phyloP scores from a whole-genome alignment of 1,140 invertebrate genomes.

The Ips nitidus region DNA sequence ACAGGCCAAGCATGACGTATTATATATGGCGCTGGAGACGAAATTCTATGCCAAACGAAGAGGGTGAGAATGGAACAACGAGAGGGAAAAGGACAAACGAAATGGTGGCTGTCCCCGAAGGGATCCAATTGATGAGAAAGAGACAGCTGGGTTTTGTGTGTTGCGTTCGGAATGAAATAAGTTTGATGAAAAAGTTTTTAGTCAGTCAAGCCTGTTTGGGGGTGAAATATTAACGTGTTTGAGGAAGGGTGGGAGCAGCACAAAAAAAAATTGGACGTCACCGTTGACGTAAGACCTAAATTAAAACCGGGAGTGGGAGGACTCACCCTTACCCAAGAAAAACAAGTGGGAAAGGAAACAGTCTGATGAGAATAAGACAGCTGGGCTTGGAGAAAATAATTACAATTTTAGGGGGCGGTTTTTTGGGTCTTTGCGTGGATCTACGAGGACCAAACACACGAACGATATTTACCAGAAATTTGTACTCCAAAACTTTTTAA shows the following conservation, averaged over 20 bases:
- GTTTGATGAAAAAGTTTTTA: constrained; percentile 25
- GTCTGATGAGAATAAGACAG: constrained; percentile 41
- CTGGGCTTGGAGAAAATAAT: constrained; percentile 33
- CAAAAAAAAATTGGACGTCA: too few relatives aligned
- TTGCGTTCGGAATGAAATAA: constrained; percentile 20
- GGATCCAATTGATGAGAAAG: constrained; percentile 26
- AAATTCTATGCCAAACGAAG: constrained; percentile 43
- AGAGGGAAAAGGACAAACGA: constrained; percentile 14
- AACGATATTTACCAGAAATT: too few relatives aligned
- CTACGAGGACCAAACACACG: too few relatives aligned
- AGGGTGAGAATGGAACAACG: background rate
- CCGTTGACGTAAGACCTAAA: too few relatives aligned
- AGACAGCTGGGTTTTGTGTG: constrained; percentile 30
- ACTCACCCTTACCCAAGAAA: constrained; percentile 16
- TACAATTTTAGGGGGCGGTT: constrained; percentile 19
- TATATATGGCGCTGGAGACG: constrained; percentile 53
- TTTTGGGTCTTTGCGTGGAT: background rate
- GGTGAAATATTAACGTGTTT: too few relatives aligned
- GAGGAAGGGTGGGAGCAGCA: too few relatives aligned
- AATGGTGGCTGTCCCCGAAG: constrained; percentile 21
- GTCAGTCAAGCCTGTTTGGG: too few relatives aligned
- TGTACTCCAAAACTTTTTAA: constrained; percentile 43
- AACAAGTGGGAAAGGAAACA: constrained; percentile 27
- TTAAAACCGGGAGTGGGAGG: too few relatives aligned
- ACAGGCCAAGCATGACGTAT: constrained; percentile 51